Conservation (phyloP, 2,888 invertebrate species). For the Cactoblastis cactorum region DNA sequence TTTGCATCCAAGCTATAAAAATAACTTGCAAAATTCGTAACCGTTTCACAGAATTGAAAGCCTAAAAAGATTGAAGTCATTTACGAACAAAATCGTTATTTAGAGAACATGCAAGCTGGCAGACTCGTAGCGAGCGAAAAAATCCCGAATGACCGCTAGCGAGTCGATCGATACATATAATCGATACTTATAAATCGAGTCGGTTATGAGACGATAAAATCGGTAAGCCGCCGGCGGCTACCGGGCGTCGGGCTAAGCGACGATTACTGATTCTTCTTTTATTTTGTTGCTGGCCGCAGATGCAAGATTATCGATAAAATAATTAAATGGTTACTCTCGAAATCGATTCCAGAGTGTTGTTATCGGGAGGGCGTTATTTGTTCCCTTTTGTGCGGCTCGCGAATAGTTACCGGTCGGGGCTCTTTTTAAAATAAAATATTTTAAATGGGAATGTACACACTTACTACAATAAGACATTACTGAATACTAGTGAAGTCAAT, state of each 20-base stretch:
- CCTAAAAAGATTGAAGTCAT: slow-evolving; percentile 24
- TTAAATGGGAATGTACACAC: slow-evolving; percentile 3
- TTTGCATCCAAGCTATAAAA: background rate
- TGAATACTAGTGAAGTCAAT: no score
- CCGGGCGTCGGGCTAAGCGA: slow-evolving; percentile 76
- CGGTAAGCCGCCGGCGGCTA: slow-evolving; percentile 73
- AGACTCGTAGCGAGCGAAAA: slow-evolving; percentile 43
- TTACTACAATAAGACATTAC: no score
- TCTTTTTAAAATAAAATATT: slow-evolving; percentile 16
- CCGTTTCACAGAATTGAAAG: background rate
- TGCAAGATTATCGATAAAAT: slow-evolving; percentile 79
- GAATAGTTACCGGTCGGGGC: slow-evolving; percentile 40
- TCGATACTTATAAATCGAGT: slow-evolving; percentile 78
- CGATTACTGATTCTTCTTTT: slow-evolving; percentile 73
- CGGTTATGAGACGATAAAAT: slow-evolving; percentile 78
- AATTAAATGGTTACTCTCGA: slow-evolving; percentile 79
- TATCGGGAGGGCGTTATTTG: slow-evolving; percentile 69
- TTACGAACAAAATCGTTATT: slow-evolving; percentile 51
- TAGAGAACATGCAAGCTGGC: slow-evolving; percentile 36
- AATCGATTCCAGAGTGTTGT: slow-evolving; percentile 79
- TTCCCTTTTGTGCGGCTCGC: slow-evolving; percentile 66
- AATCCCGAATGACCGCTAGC: slow-evolving; percentile 70
- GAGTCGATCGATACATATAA: slow-evolving; percentile 71
- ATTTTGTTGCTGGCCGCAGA: slow-evolving; percentile 62
- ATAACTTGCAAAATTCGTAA: background rate